These are phyloP conservation scores for Neotoxoptera formosana DNA, from an alignment of 1,140 invertebrate species.

Conservation along the genomic window DNA sequence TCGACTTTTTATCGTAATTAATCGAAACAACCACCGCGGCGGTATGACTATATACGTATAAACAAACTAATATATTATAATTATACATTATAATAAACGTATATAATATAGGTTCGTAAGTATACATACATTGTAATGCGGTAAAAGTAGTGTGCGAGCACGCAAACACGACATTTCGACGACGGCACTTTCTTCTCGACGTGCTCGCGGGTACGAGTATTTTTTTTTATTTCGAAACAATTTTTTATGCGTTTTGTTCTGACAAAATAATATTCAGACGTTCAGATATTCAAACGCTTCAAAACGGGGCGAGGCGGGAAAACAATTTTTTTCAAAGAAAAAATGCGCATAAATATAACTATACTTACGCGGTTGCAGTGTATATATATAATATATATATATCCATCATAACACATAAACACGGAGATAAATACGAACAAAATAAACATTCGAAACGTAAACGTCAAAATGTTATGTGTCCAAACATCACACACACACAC, in stretches of 20 bases:
- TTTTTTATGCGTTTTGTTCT: neutral
- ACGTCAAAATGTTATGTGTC: slow-evolving; percentile 24
- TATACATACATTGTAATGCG: neutral
- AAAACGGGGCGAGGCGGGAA: neutral
- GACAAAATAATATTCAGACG: too few relatives aligned
- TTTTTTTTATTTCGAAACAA: neutral
- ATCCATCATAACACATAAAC: neutral
- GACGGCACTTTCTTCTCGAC: neutral
- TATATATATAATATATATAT: too few relatives aligned
- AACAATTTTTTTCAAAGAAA: neutral
- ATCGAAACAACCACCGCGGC: neutral
- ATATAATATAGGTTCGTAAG: neutral
- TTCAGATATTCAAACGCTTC: neutral
- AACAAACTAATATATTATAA: slow-evolving; percentile 5
- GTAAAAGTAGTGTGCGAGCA: neutral
- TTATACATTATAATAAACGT: neutral
- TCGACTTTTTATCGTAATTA: neutral
- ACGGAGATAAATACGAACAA: neutral
- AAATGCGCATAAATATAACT: neutral
- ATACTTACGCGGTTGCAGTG: neutral
- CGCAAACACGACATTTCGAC: neutral
- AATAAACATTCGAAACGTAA: slow-evolving; percentile 36
- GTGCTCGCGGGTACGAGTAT: neutral
- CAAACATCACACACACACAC: neutral
- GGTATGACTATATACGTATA: neutral